Evolutionary conservation across 2,888 invertebrate genomes (phyloP).

Genomic region (Euspilapteryx auroguttella): DNA sequence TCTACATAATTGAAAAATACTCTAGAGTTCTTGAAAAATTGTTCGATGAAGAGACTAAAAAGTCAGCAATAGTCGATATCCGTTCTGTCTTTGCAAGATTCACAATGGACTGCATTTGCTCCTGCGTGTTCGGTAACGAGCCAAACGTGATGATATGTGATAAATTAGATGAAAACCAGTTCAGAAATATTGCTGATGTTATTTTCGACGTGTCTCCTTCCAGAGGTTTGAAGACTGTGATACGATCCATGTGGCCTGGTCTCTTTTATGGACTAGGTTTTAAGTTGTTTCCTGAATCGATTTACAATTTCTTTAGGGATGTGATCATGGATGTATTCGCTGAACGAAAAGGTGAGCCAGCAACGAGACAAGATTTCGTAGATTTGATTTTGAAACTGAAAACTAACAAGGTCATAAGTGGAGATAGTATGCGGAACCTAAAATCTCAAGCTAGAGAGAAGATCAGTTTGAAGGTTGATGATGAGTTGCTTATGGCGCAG

Average conservation of each 20-base stretch:
- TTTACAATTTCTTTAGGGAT: neutral
- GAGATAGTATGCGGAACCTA: conserved; percentile 9
- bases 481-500: conserved; percentile 22
- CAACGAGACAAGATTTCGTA: conserved; percentile 2
- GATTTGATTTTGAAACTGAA: conserved; percentile 1
- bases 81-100: conserved; percentile 18
- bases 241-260: neutral
- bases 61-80: conserved; percentile 13
- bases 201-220: conserved; percentile 15
- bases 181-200: conserved; percentile 14
- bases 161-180: conserved; percentile 14
- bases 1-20: conserved; percentile 23
- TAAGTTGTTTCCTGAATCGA: neutral
- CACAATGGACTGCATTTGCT: conserved; percentile 28
- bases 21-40: conserved; percentile 16
- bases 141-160: conserved; percentile 18
- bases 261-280: conserved; percentile 5
- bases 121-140: conserved; percentile 30
- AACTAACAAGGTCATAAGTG: conserved; percentile 1
- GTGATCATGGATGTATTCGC: neutral
- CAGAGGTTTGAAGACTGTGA: neutral
- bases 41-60: conserved; percentile 14
- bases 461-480: conserved; percentile 7
- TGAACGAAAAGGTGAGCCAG: neutral
- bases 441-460: neutral